Base-by-base conservation (phyloP, 2,888 invertebrate species). In the Polymixis flavicincta region DNA sequence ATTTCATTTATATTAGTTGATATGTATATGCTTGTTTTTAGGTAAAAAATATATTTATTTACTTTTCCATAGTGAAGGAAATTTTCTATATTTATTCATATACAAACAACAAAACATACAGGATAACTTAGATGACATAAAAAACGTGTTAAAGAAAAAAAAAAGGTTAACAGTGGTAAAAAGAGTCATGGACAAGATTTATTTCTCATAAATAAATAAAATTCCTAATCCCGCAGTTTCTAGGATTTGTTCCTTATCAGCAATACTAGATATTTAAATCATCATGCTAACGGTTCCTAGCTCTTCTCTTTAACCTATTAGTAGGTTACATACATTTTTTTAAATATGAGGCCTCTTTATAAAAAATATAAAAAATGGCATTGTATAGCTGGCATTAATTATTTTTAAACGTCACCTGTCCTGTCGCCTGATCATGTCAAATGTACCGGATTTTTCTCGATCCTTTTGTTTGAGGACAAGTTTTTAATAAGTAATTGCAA, bases 101-200 rank as follows among this genome's bases (percentile, higher is more conserved):
- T 67, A 67, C 1, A 54, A 71, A 67, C n/a, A 71, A 55, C 11
- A 17, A 69, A 32, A 48, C 37, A 17, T 48, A 48, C 32, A 57
- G 48, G 55, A 2, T 69, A 19, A 19, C 19, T 48, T 71, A 70
- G 22, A 48, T 37, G 14, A 7, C n/a, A 28, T 69, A 55, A 14
- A 55, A 4, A 32, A n/a, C n/a, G n/a, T n/a, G n/a, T n/a, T n/a
- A n/a, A n/a, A n/a, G n/a, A n/a, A 55, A 14, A 55, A 4, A 32
- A 54, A 37, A 32, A 42, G 42, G 42, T 42, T 42, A 42, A 28
- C 14, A 32, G 14, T 55, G 45, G 32, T 69, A 25, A 32, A 71
- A 69, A 37, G 14, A 32, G 55, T 57, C 48, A 22, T 48, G 25
- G 69, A 32, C 25, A 55, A 69, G 45, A 32, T 68, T 50, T 50